These are phyloP conservation scores for Peromyscus californicus DNA, from an alignment of 2,113 vertebrate species.

Conservation along the genomic window DNA sequence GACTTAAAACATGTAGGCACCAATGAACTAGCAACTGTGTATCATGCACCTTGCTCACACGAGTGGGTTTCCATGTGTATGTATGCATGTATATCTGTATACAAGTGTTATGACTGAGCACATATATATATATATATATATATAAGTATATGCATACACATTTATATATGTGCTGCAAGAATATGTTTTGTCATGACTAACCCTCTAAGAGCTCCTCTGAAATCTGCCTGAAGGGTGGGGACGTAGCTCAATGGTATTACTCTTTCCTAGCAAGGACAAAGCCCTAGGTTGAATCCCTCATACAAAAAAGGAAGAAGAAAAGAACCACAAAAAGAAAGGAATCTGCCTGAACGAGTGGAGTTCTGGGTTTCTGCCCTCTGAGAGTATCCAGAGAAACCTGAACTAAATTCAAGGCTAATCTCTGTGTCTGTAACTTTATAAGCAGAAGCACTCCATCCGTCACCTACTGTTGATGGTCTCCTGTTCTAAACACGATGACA, in stretches of 20 bases:
- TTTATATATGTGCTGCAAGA: not conserved
- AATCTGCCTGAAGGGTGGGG: not conserved
- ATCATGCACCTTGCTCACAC: accelerated
- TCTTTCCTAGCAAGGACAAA: not conserved
- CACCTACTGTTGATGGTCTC: not conserved
- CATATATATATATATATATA: no score
- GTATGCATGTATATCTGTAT: not conserved
- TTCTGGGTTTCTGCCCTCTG: not conserved
- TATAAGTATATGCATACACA: accelerated
- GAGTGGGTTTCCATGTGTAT: accelerated
- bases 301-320: not conserved
- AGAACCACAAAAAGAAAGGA: no score
- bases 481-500: not conserved
- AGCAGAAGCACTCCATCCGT: not conserved
- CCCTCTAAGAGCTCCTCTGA: not conserved
- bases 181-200: no score
- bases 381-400: not conserved
- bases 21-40: not conserved
- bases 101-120: no score
- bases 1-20: not conserved
- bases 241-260: not conserved
- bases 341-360: not conserved
- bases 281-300: not conserved
- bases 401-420: not conserved
- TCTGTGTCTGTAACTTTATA: not conserved